phyloP scores from a whole-genome alignment of 2,797 vertebrate genomes.

The Heteromormyrus szaboi region DNA sequence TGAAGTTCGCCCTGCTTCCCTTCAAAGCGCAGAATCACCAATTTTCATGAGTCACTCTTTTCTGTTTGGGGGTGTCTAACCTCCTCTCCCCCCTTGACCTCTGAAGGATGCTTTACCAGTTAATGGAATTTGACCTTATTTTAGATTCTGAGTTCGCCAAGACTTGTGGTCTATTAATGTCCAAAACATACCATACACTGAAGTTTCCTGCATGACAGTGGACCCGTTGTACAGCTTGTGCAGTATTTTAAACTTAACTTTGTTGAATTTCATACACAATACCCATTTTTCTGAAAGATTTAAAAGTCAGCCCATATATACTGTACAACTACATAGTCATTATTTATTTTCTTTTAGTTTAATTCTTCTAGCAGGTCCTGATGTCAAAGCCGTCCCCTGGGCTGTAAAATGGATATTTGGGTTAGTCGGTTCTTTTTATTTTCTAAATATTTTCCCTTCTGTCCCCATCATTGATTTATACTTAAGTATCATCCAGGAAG shows the following conservation, averaged over 20 bases:
- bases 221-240: not conserved
- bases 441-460: conserved; percentile 67
- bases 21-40: not conserved
- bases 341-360: conserved; percentile 51
- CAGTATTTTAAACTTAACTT: not conserved
- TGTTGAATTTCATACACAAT: conserved; percentile 7
- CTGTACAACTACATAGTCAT: conserved; percentile 50
- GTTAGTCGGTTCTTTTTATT: conserved; percentile 63
- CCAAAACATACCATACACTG: not conserved
- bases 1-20: not conserved
- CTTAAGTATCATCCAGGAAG: conserved; percentile 61
- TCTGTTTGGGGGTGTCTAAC: not conserved
- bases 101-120: not conserved
- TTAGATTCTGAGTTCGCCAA: not conserved
- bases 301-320: conserved; percentile 55
- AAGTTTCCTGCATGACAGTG: not conserved
- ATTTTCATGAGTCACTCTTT: not conserved
- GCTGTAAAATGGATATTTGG: conserved; percentile 74
- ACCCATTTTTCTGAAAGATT: conserved; percentile 42
- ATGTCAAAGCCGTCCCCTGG: conserved; percentile 76
- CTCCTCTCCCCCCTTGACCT: not conserved
- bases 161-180: not conserved
- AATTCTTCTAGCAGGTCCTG: conserved; percentile 72
- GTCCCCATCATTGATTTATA: conserved; percentile 79
- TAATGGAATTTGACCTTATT: not conserved